A percentile compares a stretch with the other conserved stretches of the same genome.
Evolutionary conservation across 2,113 vertebrate species (phyloP).

Genomic region (Megaceryle torquata): DNA sequence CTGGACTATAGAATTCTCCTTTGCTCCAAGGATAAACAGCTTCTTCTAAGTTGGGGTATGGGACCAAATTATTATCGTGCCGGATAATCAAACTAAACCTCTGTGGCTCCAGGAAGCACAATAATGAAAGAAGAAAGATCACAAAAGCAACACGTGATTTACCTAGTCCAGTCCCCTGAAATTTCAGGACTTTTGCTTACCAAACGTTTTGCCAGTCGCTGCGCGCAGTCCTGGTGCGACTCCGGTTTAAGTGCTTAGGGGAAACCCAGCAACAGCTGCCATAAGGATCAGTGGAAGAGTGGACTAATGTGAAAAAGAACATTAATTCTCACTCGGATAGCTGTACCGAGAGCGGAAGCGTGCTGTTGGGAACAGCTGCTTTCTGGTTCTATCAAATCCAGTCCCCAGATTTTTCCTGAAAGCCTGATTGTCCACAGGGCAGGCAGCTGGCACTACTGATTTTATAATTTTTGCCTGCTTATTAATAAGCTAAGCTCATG

Average conservation of each 20-base stretch:
- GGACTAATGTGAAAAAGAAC: not conserved
- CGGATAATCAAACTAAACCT: not conserved
- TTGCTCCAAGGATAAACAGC: not conserved
- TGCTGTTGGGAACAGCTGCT: constrained; percentile 33
- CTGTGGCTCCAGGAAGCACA: not conserved
- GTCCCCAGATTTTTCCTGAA: constrained; percentile 34
- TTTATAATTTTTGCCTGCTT: constrained; percentile 24
- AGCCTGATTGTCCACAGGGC: constrained; percentile 20
- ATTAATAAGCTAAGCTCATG: not conserved
- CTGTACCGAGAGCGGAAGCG: not conserved
- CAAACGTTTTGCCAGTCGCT: not conserved
- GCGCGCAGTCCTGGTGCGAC: not conserved
- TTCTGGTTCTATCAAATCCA: not conserved
- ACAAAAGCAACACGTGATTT: not conserved
- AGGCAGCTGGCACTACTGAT: constrained; percentile 29
- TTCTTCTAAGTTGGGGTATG: not conserved
- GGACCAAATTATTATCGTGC: not conserved
- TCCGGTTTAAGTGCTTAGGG: not conserved
- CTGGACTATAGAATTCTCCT: not conserved
- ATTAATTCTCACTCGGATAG: not conserved
- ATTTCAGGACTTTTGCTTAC: not conserved
- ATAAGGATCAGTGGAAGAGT: not conserved
- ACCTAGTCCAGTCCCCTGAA: not conserved
- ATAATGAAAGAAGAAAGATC: not conserved
- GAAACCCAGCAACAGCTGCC: constrained; percentile 16